Conservation (phyloP, 2,888 invertebrate species). For the Amphimallon solstitiale region DNA sequence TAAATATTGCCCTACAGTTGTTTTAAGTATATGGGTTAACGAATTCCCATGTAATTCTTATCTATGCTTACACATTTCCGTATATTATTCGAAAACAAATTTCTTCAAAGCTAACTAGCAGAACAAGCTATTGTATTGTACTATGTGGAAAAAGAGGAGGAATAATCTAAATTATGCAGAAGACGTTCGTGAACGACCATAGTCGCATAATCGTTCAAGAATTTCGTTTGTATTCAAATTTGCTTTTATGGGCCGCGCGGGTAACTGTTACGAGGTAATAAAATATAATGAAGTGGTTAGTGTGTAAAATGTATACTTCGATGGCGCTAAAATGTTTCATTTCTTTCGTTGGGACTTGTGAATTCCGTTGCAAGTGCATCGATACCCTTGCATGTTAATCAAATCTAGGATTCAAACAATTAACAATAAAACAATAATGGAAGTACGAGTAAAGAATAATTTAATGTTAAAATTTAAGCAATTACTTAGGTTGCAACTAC, state of each 20-base stretch:
- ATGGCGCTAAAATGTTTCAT: slow-evolving; percentile 31
- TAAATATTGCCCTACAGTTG: too few species aligned
- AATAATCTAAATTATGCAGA: slow-evolving; percentile 4
- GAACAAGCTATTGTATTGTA: background rate
- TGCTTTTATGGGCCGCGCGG: slow-evolving; percentile 10
- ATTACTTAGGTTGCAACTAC: too few species aligned
- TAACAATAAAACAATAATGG: slow-evolving; percentile 6
- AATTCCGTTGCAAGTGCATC: slow-evolving; percentile 11
- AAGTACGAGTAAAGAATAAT: background rate
- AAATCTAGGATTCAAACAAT: background rate
- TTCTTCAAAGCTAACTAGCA: too few species aligned
- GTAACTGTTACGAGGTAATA: slow-evolving; percentile 25
- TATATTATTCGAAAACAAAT: too few species aligned
- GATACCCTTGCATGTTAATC: slow-evolving; percentile 2
- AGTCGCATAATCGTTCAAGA: slow-evolving; percentile 4
- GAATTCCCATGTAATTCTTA: too few species aligned
- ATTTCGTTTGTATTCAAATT: slow-evolving; percentile 29
- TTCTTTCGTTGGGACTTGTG: slow-evolving; percentile 5
- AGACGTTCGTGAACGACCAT: slow-evolving; percentile 1
- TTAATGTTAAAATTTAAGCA: background rate
- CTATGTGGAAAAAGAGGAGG: background rate
- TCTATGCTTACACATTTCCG: too few species aligned
- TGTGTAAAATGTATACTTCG: slow-evolving; percentile 10
- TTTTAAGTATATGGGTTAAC: too few species aligned
- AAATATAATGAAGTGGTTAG: slow-evolving; percentile 22